These are phyloP conservation scores for Nephrotoma appendiculata DNA, from an alignment of 2,888 invertebrate genomes.

Conservation along the genomic window DNA sequence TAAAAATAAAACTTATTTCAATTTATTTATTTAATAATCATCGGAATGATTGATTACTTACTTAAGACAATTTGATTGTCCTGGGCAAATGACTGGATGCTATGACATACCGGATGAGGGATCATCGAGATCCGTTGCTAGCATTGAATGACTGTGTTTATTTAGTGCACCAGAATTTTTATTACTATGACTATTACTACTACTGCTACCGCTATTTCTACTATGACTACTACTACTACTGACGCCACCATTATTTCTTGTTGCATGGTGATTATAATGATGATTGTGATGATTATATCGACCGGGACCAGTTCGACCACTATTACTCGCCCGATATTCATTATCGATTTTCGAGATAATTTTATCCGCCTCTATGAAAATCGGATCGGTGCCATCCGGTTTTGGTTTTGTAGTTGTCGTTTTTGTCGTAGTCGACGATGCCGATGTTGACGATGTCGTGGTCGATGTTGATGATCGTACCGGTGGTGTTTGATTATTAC, in stretches of 20 bases:
- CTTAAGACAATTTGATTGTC: conserved; percentile 6
- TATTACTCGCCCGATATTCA: conserved; percentile 7
- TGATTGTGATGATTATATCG: not conserved
- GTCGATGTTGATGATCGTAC: not conserved
- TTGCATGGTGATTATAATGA: not conserved
- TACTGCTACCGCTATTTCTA: not conserved
- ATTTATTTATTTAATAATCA: not conserved
- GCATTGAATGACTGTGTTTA: not conserved
- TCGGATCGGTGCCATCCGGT: not conserved
- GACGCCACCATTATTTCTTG: not conserved
- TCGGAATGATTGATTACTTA: not conserved
- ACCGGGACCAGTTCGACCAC: not conserved
- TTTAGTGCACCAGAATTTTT: not conserved
- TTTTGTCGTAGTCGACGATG: not conserved
- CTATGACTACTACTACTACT: not conserved
- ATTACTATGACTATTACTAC: not conserved
- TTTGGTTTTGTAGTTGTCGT: not conserved
- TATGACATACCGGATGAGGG: conserved; percentile 11
- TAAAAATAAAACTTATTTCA: not conserved
- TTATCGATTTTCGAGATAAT: conserved; percentile 7
- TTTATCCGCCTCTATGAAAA: conserved; percentile 5
- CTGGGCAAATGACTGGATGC: conserved; percentile 6
- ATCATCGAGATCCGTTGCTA: conserved; percentile 8
- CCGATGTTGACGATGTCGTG: not conserved
- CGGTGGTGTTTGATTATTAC: not conserved